These are phyloP conservation scores for Heteropelma amictum DNA, from an alignment of 2,888 invertebrate genomes.

Conservation along the genomic window DNA sequence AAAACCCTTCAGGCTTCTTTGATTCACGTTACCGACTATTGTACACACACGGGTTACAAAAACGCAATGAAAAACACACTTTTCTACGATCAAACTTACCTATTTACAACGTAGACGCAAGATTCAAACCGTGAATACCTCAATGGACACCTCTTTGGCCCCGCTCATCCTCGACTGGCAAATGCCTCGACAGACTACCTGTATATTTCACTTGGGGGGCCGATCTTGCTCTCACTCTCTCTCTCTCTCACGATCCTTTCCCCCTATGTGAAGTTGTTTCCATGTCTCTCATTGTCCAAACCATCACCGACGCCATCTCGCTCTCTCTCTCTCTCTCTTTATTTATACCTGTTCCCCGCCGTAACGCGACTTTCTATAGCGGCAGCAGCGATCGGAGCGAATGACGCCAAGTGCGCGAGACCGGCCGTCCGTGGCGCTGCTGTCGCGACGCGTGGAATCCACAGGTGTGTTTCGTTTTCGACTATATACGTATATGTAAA, in stretches of 20 bases:
- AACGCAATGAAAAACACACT: no score
- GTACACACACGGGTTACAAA: neutral
- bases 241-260: constrained; percentile 52
- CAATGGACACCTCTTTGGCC: constrained; percentile 61
- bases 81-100: no score
- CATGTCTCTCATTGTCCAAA: neutral
- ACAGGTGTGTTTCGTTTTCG: constrained; percentile 20
- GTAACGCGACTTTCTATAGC: constrained; percentile 33
- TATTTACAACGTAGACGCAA: constrained; percentile 68
- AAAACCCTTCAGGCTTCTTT: no score
- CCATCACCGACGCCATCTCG: neutral
- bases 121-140: constrained; percentile 51
- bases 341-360: neutral
- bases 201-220: constrained; percentile 47
- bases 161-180: constrained; percentile 75
- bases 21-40: no score
- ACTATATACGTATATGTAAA: neutral
- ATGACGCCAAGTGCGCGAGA: neutral
- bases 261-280: constrained; percentile 25
- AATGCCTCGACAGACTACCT: constrained; percentile 72
- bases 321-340: constrained; percentile 3
- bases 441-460: constrained; percentile 25
- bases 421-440: constrained; percentile 5
- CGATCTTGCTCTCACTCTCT: no score
- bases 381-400: no score